A percentile compares a stretch with the other conserved stretches of the same genome.
These are phyloP conservation scores for Rhynchophorus ferrugineus DNA, from an alignment of 1,140 invertebrate species.

Conservation along the genomic window DNA sequence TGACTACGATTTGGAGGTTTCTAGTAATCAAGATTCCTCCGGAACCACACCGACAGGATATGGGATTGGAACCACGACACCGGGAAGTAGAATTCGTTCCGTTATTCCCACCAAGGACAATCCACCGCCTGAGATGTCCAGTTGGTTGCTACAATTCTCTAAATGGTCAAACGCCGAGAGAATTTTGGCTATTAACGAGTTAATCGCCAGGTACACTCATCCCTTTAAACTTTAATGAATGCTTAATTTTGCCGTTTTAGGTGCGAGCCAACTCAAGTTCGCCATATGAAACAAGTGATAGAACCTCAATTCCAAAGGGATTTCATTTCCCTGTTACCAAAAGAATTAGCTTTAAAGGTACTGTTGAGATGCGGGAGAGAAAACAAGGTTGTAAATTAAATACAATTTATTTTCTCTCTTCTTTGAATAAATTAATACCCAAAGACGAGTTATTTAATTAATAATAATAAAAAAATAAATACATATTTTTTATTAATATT, in stretches of 20 bases:
- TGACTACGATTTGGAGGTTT: neutral
- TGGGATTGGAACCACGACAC: neutral
- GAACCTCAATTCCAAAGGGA: conserved; percentile 97
- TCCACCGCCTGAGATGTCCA: conserved; percentile 67
- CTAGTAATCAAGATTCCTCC: conserved; percentile 13
- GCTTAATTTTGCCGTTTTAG: conserved; percentile 42
- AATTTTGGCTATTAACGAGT: conserved; percentile 78
- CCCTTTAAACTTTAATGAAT: neutral
- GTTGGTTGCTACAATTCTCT: conserved; percentile 71
- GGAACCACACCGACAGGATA: neutral
- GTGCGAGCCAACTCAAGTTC: conserved; percentile 82
- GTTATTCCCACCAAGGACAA: conserved; percentile 71
- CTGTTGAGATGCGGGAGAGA: no score
- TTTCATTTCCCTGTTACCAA: conserved; percentile 92
- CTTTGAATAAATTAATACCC: no score
- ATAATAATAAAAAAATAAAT: no score
- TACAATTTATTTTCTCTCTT: no score
- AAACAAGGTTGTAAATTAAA: no score
- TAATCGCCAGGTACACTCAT: conserved; percentile 55
- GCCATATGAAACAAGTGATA: conserved; percentile 95
- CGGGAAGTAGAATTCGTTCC: conserved; percentile 34
- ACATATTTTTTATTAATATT: no score
- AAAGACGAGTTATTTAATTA: no score
- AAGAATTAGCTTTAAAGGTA: conserved; percentile 91
- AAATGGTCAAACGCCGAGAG: conserved; percentile 88